A percentile compares a stretch with the other conserved stretches of the same genome.
Conservation (phyloP, 2,797 vertebrate genomes). For the Poeciliopsis turneri region DNA sequence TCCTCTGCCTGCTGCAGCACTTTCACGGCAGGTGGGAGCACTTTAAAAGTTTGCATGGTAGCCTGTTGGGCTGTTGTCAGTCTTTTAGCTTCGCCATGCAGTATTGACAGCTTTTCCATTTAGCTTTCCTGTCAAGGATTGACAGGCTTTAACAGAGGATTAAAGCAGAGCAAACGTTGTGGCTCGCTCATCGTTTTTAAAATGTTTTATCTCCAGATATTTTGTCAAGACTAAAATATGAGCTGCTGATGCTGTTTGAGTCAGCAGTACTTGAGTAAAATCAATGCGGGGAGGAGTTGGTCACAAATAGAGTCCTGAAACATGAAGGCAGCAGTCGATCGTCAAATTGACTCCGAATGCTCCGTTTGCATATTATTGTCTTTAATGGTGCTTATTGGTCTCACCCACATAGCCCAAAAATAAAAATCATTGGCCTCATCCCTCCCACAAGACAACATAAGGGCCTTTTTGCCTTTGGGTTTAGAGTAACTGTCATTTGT, state of each 20-base stretch:
- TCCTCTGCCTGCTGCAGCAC: neutral
- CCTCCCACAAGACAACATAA: constrained; percentile 32
- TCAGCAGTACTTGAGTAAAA: constrained; percentile 10
- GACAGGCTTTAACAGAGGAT: neutral
- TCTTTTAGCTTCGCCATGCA: neutral
- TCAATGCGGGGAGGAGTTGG: constrained; percentile 10
- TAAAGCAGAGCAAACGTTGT: neutral
- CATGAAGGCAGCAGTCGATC: constrained; percentile 10
- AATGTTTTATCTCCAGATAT: neutral
- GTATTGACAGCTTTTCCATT: constrained; percentile 1
- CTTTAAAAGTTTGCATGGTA: neutral
- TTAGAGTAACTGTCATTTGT: constrained; percentile 47
- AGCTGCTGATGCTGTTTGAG: constrained; percentile 23
- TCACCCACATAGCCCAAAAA: constrained; percentile 49
- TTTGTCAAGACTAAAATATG: constrained; percentile 15
- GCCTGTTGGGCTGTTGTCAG: neutral
- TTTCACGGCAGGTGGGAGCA: neutral
- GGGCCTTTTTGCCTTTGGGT: constrained; percentile 17
- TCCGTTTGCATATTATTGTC: constrained; percentile 34
- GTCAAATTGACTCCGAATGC: constrained; percentile 13
- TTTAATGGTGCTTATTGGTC: constrained; percentile 36
- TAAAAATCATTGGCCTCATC: constrained; percentile 44
- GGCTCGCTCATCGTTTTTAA: neutral
- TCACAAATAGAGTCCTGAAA: constrained; percentile 1
- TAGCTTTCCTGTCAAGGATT: neutral